Base-by-base conservation (phyloP, 2,888 invertebrate species). In the Phalangium opilio region DNA sequence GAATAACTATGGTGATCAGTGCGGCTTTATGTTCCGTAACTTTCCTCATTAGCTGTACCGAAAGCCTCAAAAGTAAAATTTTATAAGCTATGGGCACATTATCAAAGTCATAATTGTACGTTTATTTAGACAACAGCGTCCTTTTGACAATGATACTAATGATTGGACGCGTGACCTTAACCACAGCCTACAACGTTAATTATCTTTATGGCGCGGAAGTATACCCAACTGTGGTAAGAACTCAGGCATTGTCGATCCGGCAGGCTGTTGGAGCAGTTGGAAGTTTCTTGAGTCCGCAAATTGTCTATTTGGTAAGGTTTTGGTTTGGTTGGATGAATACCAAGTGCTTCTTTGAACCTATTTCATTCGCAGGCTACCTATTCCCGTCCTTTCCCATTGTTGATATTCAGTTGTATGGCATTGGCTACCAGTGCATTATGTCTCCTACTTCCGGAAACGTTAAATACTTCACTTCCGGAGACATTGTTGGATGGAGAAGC, bases 121-220 rank as follows among this genome's bases (percentile, higher is more conserved):
- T 27, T 27, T 27, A 27, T 27, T 27, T 27, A 40, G 41, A 41
- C 15, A 21, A 14, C 3, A 17, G 7, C 10, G 27, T 15, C 11
- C 14, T n/a, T 18, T n/a, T 19, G 10, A 40, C 42, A 17, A 18
- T 39, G 8, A 32, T 36, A n/a, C 41, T 49, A 15, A 33, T 50
- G 41, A 15, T 43, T 4, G 50, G 50, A 7, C 35, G 50, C 11
- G 35, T 50, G 11, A 40, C 50, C 2, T n/a, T 50, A 17, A 50
- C 50, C 2, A 35, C 34, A 15, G 50, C 43, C 7, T 50, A 50
- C 18, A 50, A 50, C 34, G 40, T 50, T 4, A 43, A 44, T 15
- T 50, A 50, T 34, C 38, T 50, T 8, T 50, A 50, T 34, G 50
- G 48, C 17, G 50, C 50, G 11, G 50, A 50, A 33, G 48, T 50